Conservation (phyloP, 2,113 vertebrate species). For the Tachysurus fulvidraco region DNA sequence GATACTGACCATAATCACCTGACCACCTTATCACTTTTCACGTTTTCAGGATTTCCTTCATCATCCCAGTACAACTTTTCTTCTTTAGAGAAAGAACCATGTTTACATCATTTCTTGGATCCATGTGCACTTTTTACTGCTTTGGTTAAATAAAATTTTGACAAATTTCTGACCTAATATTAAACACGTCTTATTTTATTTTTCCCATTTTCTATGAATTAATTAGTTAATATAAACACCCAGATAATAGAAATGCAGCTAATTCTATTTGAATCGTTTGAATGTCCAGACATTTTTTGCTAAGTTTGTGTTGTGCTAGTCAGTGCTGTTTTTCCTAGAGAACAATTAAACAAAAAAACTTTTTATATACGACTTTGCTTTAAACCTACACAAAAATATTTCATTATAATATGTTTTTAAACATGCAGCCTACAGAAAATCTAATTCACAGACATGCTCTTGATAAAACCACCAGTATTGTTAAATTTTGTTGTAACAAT, state of each 20-base stretch:
- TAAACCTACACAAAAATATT: not conserved
- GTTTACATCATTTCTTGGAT: not conserved
- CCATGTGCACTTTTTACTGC: not conserved
- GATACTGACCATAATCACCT: not conserved
- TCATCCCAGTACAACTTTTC: not conserved
- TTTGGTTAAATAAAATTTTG: not conserved
- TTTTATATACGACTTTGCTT: too few relatives aligned
- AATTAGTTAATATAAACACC: not conserved
- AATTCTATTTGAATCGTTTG: not conserved
- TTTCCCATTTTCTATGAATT: too few relatives aligned
- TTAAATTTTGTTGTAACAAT: not conserved
- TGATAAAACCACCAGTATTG: not conserved
- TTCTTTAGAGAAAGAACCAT: not conserved
- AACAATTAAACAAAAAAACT: not conserved
- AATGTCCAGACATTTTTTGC: not conserved
- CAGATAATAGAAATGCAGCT: not conserved
- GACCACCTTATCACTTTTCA: not conserved
- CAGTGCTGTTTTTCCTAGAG: not conserved
- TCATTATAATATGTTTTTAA: not conserved
- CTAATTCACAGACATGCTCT: not conserved
- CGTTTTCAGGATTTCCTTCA: not conserved
- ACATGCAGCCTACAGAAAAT: not conserved
- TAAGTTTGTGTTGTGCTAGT: not conserved
- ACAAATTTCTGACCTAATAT: not conserved
- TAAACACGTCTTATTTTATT: too few relatives aligned